phyloP scores from a whole-genome alignment of 2,888 invertebrate genomes.

The Leptopterna dolabrata region DNA sequence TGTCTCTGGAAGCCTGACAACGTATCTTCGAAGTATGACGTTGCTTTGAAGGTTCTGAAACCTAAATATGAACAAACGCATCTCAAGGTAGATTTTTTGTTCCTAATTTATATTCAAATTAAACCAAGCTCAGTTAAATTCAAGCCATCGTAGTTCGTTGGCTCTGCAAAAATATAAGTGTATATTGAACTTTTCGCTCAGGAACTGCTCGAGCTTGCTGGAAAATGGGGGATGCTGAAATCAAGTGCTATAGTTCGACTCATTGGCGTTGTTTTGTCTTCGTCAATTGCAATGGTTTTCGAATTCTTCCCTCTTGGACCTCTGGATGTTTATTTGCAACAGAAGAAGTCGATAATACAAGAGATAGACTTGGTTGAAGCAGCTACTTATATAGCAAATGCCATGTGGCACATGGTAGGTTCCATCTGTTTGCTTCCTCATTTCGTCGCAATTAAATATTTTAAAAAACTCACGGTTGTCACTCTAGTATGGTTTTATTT shows the following conservation, averaged over 20 bases:
- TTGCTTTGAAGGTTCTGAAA: slow-evolving; percentile 83
- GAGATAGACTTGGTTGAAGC: slow-evolving; percentile 83
- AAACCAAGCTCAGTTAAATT: not conserved
- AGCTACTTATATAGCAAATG: slow-evolving; percentile 82
- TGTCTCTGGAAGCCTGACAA: slow-evolving; percentile 65
- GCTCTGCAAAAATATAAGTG: not conserved
- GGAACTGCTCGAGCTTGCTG: slow-evolving; percentile 82
- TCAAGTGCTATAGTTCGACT: slow-evolving; percentile 81
- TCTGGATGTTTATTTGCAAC: slow-evolving; percentile 78
- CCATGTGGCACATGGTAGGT: slow-evolving; percentile 84
- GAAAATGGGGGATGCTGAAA: slow-evolving; percentile 82
- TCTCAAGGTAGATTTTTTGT: slow-evolving; percentile 50
- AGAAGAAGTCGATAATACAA: slow-evolving; percentile 65
- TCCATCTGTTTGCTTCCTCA: not conserved
- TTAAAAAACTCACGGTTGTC: too few relatives aligned
- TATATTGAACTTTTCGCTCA: slow-evolving; percentile 67
- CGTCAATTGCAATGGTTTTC: slow-evolving; percentile 83
- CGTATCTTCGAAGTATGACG: slow-evolving; percentile 80
- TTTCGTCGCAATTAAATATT: too few relatives aligned
- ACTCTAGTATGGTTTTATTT: too few relatives aligned
- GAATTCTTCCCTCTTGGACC: slow-evolving; percentile 85
- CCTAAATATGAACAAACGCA: slow-evolving; percentile 66
- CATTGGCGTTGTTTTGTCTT: slow-evolving; percentile 81
- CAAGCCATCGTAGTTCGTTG: not conserved
- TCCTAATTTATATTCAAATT: not conserved